Conservation (phyloP, 2,113 vertebrate genomes). For the Oreotrochilus melanogaster region DNA sequence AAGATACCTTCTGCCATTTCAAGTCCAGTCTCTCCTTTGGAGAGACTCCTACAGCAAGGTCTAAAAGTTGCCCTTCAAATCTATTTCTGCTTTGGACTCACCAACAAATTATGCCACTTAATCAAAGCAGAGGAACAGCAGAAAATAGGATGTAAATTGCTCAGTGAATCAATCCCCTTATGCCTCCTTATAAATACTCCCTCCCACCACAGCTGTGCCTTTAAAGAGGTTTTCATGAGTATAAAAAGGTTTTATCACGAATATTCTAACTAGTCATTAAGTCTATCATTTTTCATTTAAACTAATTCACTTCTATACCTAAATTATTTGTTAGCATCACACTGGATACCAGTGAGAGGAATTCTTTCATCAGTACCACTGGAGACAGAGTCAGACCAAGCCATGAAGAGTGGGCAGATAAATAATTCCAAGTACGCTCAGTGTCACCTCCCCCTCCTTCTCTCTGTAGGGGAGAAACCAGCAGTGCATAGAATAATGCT, state of each 20-base stretch:
- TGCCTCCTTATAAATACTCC: background rate
- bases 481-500: background rate
- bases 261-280: background rate
- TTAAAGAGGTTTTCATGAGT: background rate
- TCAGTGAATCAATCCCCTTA: background rate
- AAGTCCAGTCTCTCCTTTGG: background rate
- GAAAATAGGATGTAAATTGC: background rate
- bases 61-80: background rate
- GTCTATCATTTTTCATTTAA: background rate
- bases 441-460: background rate
- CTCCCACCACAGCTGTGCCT: background rate
- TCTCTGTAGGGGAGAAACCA: background rate
- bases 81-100: background rate
- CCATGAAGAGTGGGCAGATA: background rate
- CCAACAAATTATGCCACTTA: background rate
- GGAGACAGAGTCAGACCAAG: background rate
- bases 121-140: background rate
- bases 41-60: background rate
- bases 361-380: background rate
- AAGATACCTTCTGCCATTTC: background rate
- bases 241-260: background rate
- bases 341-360: background rate
- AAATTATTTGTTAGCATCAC: background rate
- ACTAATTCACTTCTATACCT: background rate
- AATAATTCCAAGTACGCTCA: constrained; percentile 28